These are phyloP conservation scores for Plutella xylostella DNA, from an alignment of 2,888 invertebrate species.

Conservation along the genomic window DNA sequence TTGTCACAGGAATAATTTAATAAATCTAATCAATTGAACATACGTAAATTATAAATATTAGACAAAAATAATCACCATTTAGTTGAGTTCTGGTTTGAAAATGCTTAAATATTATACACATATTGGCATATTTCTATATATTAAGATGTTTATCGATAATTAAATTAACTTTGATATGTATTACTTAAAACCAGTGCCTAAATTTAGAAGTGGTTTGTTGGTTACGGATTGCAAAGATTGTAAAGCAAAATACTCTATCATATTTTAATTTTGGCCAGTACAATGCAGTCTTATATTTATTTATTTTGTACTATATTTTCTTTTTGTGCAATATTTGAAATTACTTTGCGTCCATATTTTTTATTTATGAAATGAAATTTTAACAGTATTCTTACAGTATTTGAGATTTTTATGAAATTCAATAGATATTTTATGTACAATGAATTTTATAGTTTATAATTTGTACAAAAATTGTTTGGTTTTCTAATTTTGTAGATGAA, in stretches of 20 bases:
- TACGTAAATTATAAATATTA: background rate
- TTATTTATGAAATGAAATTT: constrained; percentile 27
- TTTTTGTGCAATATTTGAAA: constrained; percentile 62
- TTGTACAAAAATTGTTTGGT: constrained; percentile 30
- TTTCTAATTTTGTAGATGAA: constrained; percentile 16
- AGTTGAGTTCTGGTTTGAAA: constrained; percentile 7
- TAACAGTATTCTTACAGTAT: constrained; percentile 46
- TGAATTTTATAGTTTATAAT: constrained; percentile 23
- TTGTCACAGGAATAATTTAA: constrained; percentile 16
- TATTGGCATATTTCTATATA: constrained; percentile 25
- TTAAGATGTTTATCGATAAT: background rate
- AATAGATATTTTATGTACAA: constrained; percentile 11
- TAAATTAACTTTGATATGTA: constrained; percentile 47
- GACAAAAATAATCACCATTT: too few species aligned
- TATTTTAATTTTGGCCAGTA: constrained; percentile 25
- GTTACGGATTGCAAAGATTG: background rate
- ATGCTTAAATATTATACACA: constrained; percentile 16
- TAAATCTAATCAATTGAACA: background rate
- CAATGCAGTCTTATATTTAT: constrained; percentile 14
- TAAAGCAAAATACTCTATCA: constrained; percentile 11
- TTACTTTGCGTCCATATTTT: constrained; percentile 63
- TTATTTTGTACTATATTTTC: constrained; percentile 25
- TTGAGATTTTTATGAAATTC: constrained; percentile 2
- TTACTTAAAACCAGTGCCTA: constrained; percentile 61
- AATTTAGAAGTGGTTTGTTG: constrained; percentile 26